Evolutionary conservation across 2,113 vertebrate genomes (phyloP), one percentile per base, ranked within the genome.

Genomic region (Progne subis): DNA sequence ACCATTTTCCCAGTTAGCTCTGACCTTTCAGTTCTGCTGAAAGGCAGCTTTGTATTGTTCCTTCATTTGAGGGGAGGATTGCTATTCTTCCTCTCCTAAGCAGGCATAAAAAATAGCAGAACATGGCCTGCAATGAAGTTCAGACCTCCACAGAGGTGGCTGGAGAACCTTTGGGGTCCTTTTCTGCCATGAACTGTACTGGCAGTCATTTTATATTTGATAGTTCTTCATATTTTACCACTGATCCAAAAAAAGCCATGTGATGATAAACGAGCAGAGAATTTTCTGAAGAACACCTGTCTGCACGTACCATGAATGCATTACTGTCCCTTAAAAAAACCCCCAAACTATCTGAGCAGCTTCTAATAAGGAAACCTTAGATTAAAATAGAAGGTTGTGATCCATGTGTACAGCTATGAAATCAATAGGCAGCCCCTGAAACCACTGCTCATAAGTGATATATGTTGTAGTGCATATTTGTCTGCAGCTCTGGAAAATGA

Each of bases 1-100:
- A 24, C 29, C 29, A 34, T 61, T 89, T 78, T 49, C 21, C 57
- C 32, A 32, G 18, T 72, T 82, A 93, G 67, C 50, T 72, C 2
- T 95, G 84, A 94, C 82, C 81, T 87, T 95, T 80, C n/a, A 6
- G 43, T 69, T 70, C 53, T 72, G 17, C 68, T 69, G 70, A 91
- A 64, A 63, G 50, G 67, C 67, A 70, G 53, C 41, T 90, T 89
- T 50, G 32, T 46, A 9, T 15, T 61, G 31, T 59, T 82, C 70
- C 55, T 89, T 82, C 63, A 11, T 78, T 67, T 67, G 19, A 55
- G 34, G 14, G 32, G 8, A 21, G 23, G 11, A 20, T 29, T 71
- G 34, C 39, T 74, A 5, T 65, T 63, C 49, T 59, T 70, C 39
- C 39, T 83, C 56, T 92, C 31, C 56, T 23, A 41, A 70, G 8